Conservation (phyloP, 2,113 vertebrate species). For the Phainopepla nitens region DNA sequence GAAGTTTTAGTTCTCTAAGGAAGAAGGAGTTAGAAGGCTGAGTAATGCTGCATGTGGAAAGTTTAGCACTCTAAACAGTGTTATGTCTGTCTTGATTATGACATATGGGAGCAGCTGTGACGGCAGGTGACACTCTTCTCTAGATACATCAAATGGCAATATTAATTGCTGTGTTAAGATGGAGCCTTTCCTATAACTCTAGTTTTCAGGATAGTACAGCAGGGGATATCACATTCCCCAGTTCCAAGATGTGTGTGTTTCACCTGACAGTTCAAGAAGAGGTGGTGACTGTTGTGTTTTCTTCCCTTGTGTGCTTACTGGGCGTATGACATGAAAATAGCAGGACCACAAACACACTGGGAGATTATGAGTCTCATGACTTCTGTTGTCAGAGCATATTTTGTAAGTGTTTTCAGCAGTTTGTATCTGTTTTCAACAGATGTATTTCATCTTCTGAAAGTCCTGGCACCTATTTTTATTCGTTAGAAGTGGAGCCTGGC, state of each 20-base stretch:
- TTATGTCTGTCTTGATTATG: no score
- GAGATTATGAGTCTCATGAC: background rate
- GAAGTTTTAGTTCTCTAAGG: no score
- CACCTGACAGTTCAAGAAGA: background rate
- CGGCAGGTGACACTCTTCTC: background rate
- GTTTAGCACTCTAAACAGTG: no score
- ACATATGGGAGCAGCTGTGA: no score
- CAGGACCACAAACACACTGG: background rate
- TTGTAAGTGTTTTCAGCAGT: background rate
- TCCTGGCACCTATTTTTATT: background rate
- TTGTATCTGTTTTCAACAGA: background rate
- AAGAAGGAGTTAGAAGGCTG: no score
- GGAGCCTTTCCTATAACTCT: background rate
- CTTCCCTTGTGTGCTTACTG: accelerated
- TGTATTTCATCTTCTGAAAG: background rate
- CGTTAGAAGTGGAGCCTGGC: background rate
- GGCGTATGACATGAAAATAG: background rate
- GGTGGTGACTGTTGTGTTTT: background rate
- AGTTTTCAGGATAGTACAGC: background rate
- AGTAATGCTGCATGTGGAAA: no score
- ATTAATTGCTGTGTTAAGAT: background rate
- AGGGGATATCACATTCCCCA: background rate
- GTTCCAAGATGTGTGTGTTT: background rate
- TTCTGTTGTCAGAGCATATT: background rate
- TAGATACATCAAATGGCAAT: background rate